Conservation (phyloP, 2,888 invertebrate species). For the Branchipolynoe longqiensis region DNA sequence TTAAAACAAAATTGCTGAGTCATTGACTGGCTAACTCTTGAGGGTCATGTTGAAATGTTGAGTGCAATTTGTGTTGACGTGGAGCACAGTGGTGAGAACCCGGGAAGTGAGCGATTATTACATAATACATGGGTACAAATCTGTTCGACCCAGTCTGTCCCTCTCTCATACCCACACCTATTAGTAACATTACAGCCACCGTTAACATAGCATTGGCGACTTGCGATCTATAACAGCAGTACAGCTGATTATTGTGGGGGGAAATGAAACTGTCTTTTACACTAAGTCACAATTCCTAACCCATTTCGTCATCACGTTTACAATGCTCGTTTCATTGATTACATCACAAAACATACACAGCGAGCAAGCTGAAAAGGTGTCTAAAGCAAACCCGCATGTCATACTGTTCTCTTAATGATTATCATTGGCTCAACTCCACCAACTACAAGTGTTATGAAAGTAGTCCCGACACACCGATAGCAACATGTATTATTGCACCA, state of each 20-base stretch:
- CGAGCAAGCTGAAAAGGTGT: background rate
- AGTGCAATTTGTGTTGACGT: no score
- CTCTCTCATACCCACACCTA: no score
- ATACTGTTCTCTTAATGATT: no score
- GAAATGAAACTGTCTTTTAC: background rate
- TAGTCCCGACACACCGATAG: background rate
- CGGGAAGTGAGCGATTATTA: no score
- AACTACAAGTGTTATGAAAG: background rate
- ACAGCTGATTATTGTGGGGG: background rate
- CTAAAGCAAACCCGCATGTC: background rate
- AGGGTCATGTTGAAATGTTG: no score
- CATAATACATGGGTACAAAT: no score
- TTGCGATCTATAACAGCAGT: background rate
- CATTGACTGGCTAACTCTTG: no score
- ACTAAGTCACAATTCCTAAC: constrained; percentile 17
- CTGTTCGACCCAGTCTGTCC: no score
- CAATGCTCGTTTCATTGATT: background rate
- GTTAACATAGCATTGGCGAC: constrained; percentile 4
- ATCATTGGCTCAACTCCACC: background rate
- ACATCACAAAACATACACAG: background rate
- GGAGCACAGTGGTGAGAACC: no score
- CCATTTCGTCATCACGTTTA: constrained; percentile 9
- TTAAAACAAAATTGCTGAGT: no score
- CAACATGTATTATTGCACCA: background rate
- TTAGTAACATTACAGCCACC: no score